Base-by-base conservation (phyloP, 2,888 invertebrate species). In the Pristionchus maxplancki region DNA sequence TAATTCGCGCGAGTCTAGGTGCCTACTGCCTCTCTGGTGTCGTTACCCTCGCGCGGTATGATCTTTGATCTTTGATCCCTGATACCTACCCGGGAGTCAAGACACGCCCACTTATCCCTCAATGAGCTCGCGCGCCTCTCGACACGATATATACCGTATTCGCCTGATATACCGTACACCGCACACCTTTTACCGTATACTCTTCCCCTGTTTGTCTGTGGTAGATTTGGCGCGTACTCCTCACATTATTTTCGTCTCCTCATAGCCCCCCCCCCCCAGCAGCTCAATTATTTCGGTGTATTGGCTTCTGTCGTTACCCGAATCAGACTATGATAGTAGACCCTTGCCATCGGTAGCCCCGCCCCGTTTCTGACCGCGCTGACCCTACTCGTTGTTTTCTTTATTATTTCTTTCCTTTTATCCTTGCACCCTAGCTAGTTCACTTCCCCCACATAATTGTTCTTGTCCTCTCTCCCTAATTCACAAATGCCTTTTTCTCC, bases 341-440 rank as follows among this genome's bases (percentile, higher is more conserved):
- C n/a, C 44, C 78, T 78, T 78, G 78, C 78, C 78, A 78, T 78
- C 11, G 78, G 8, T 71, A 37, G 37, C 37, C 37, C 71, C 71
- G 6, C 24, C 37, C 31, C 34, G n/a, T 20, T 71, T 37, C 15
- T 71, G 4, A 67, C 31, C 64, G 28, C 34, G 64, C 34, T 31
- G 31, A 34, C 37, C 31, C 71, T 37, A 71, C 64, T 74, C 24
- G 31, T 24, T 40, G 37, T 40, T 48, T 48, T 13, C 40, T 74
- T 15, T 44, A 5, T n/a, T n/a, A 40, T 44, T 74, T 20, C 44
- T 34, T 17, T 44, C 20, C 71, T 58, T 58, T 58, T 58, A 58
- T 24, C 34, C 37, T 20, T 24, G 1, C 67, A 15, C 31, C 37
- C 37, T 37, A 37, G 71, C 17, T 71, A 71, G 71, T 24, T 37